Percentiles rank a stretch among this genome's conserved stretches.
Conservation (phyloP, 2,888 invertebrate species). For the Drosophila rellima region DNA sequence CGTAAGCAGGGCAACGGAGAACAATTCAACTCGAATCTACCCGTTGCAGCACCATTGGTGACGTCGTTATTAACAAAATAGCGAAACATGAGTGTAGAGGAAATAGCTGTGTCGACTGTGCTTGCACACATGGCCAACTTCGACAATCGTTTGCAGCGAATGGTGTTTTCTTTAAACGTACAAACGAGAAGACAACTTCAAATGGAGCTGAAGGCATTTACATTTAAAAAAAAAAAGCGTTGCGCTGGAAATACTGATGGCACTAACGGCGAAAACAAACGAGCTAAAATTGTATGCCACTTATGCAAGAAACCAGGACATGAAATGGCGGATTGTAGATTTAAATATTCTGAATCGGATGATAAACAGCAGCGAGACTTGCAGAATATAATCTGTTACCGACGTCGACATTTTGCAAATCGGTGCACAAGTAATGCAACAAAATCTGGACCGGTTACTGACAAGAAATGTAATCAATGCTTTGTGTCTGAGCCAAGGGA, state of each 20-base stretch:
- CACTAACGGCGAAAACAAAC: background rate
- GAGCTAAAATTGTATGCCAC: background rate
- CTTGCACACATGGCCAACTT: conserved; percentile 7
- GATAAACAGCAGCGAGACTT: background rate
- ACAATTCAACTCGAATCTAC: too few relatives aligned
- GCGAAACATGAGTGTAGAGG: background rate
- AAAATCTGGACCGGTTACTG: conserved; percentile 19
- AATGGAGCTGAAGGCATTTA: conserved; percentile 1
- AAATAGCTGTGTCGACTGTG: background rate
- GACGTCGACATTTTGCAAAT: conserved; percentile 25
- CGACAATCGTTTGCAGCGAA: background rate
- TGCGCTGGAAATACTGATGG: background rate
- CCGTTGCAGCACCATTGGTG: too few relatives aligned
- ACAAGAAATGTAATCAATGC: conserved; percentile 3
- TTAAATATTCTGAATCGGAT: background rate
- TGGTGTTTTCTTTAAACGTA: background rate
- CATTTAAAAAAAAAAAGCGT: background rate
- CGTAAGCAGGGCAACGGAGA: too few relatives aligned
- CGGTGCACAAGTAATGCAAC: conserved; percentile 22
- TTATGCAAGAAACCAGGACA: conserved; percentile 1
- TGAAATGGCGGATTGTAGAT: conserved; percentile 4
- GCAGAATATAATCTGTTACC: conserved; percentile 10
- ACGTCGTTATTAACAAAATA: too few relatives aligned
- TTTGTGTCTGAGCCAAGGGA: conserved; percentile 1
- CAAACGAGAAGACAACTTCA: conserved; percentile 5